Evolutionary conservation across 2,113 vertebrate genomes (phyloP), one percentile per base, ranked within the genome.

Genomic region (Seriola aureovittata): DNA sequence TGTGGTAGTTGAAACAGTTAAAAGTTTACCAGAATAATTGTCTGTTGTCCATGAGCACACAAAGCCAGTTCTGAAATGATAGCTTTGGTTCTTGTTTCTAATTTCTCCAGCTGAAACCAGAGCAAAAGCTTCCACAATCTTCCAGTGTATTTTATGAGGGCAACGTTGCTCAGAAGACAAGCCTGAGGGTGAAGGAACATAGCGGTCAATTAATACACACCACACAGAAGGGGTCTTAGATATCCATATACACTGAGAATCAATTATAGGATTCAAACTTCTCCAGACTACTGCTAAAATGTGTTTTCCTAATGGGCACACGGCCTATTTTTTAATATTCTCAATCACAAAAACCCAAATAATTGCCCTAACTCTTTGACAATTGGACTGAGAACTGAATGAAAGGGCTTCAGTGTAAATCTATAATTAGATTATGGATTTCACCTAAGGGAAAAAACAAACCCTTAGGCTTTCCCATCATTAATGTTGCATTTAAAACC

Each of bases 151-250:
- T 74, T 72, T 59, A 6, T 40, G 32, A 46, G 32, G 23, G 11
- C 7, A 68, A 23, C 58, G 9, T 0, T 46, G 50, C 67, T 79
- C 58, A 66, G 50, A 78, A 82, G 70, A 80, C 52, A 46, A 63
- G 75, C 85, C 78, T 34, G 3, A 25, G 70, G 75, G 72, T 36
- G 62, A 80, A 71, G 46, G 42, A 48, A 42, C 57, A 70, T 75
- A 54, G 65, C 50, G 23, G 40, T 48, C 40, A 74, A 76, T 80
- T 82, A 84, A 85, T 36, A 67, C 44, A 67, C 66, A 19, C 38
- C 42, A 48, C 68, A 68, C 71, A 71, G 66, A 67, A 66, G 9
- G 34, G 69, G 62, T n/a, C 34, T 21, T 52, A 74, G 59, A 65
- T 73, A 60, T n/a, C 73, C 38, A 25, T 29, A 77, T 7, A n/a